These are phyloP conservation scores for Acyrthosiphon pisum DNA, from an alignment of 1,140 invertebrate genomes.

Conservation along the genomic window DNA sequence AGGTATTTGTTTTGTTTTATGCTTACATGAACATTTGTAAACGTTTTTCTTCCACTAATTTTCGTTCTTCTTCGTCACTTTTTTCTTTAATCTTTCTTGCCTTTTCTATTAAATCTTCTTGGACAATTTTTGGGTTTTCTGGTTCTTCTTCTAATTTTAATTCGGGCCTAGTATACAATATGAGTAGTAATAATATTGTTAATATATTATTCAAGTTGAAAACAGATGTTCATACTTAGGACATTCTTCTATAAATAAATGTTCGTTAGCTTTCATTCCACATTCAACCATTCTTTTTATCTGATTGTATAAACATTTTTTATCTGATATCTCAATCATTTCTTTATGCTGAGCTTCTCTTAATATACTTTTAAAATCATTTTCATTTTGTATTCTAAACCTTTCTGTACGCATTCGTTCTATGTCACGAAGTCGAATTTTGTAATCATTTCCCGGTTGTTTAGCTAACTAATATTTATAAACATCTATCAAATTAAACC, in stretches of 20 bases:
- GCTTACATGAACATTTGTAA: slow-evolving; percentile 42
- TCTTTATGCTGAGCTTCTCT: neutral
- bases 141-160: neutral
- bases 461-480: slow-evolving; percentile 32
- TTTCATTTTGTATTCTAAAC: neutral
- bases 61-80: slow-evolving; percentile 34
- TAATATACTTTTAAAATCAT: neutral
- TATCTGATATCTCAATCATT: slow-evolving; percentile 31
- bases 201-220: neutral
- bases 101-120: neutral
- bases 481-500: neutral
- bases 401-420: neutral
- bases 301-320: slow-evolving; percentile 16
- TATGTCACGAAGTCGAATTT: slow-evolving; percentile 4
- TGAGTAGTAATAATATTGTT: neutral
- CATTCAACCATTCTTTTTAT: slow-evolving; percentile 46
- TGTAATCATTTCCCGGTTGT: slow-evolving; percentile 29
- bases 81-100: neutral
- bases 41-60: slow-evolving; percentile 37
- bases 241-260: slow-evolving; percentile 32
- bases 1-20: neutral
- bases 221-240: slow-evolving; percentile 13
- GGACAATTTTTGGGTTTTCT: neutral
- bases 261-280: slow-evolving; percentile 47
- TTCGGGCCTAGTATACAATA: neutral